Evolutionary conservation across 2,888 invertebrate genomes (phyloP).

Genomic region (Heliconius erato): DNA sequence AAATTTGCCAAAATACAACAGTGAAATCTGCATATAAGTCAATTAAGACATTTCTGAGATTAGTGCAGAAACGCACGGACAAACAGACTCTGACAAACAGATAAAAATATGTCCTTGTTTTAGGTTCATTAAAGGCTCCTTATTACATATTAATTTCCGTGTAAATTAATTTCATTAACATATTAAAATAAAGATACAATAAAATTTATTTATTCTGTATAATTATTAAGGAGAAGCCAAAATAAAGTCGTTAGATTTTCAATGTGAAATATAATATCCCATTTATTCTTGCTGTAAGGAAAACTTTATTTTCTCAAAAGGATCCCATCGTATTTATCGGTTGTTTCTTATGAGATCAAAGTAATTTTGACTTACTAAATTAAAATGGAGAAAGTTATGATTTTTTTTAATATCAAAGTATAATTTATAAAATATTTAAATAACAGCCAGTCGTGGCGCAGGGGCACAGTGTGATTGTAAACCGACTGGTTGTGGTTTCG

Average conservation of each 20-base stretch:
- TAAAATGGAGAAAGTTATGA: constrained; percentile 1
- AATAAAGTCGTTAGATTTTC: not conserved
- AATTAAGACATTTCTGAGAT: too few relatives aligned
- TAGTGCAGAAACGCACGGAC: too few relatives aligned
- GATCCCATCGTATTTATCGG: not conserved
- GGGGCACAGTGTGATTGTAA: too few relatives aligned
- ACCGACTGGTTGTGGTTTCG: too few relatives aligned
- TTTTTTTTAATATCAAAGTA: constrained; percentile 8
- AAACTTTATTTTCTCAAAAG: not conserved
- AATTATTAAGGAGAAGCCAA: not conserved
- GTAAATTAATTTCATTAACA: too few relatives aligned
- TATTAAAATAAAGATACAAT: not conserved
- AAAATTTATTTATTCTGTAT: not conserved
- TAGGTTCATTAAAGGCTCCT: too few relatives aligned
- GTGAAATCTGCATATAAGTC: too few relatives aligned
- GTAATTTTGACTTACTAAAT: not conserved
- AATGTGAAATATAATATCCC: not conserved
- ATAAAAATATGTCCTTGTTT: too few relatives aligned
- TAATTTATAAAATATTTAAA: not conserved
- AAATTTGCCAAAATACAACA: too few relatives aligned
- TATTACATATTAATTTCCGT: too few relatives aligned
- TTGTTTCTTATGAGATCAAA: not conserved
- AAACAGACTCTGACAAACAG: too few relatives aligned
- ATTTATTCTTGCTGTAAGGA: not conserved
- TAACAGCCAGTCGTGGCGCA: too few relatives aligned